Conservation (phyloP, 2,888 invertebrate genomes). For the Ditylenchus weischeri region DNA sequence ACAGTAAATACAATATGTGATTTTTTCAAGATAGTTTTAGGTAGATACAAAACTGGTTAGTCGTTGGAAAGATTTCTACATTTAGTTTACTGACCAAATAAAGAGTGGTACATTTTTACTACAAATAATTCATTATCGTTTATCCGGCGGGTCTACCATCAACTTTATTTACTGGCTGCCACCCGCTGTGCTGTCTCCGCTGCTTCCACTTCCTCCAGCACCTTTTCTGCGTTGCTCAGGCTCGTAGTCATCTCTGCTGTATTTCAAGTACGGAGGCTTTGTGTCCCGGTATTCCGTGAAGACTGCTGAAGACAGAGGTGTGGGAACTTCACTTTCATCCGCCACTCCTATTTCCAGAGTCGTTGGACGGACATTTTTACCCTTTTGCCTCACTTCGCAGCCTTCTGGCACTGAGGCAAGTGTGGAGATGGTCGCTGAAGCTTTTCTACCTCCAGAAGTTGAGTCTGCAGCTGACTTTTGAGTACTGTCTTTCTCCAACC, state of each 20-base stretch:
- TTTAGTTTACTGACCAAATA: too few relatives aligned
- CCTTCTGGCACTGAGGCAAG: conserved; percentile 35
- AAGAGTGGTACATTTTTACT: too few relatives aligned
- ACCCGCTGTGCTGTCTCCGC: background rate
- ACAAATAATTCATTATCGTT: too few relatives aligned
- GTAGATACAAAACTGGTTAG: too few relatives aligned
- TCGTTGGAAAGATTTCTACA: too few relatives aligned
- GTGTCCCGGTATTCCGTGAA: conserved; percentile 39
- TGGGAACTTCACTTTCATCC: conserved; percentile 2
- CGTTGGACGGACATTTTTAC: conserved; percentile 23
- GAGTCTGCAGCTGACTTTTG: background rate
- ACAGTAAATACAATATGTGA: too few relatives aligned
- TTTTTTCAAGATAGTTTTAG: too few relatives aligned
- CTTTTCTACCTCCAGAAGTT: background rate
- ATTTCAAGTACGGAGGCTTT: conserved; percentile 37
- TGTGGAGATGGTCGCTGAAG: background rate
- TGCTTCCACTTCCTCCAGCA: background rate
- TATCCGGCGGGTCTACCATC: too few relatives aligned
- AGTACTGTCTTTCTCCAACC: conserved; percentile 5
- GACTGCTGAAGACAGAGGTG: conserved; percentile 19
- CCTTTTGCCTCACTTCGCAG: conserved; percentile 17
- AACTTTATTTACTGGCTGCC: background rate
- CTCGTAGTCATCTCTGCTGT: conserved; percentile 32
- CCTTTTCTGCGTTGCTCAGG: background rate
- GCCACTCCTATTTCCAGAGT: conserved; percentile 21